Conservation (phyloP, 1,140 invertebrate genomes). For the Onthophagus taurus region DNA sequence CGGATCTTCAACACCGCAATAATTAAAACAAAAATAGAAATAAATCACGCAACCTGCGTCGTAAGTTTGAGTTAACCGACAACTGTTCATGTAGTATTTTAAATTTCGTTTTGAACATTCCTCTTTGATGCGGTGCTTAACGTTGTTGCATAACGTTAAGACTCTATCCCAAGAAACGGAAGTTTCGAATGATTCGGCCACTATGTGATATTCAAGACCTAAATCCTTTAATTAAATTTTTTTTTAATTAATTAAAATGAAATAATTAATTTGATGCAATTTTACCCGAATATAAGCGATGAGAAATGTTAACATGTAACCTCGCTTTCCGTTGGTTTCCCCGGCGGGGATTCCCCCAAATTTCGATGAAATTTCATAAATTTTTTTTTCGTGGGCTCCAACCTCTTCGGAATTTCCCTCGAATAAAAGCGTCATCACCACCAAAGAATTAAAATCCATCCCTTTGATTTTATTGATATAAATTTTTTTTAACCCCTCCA, state of each 20-base stretch:
- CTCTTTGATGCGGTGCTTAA: slow-evolving; percentile 67
- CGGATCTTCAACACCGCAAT: slow-evolving; percentile 62
- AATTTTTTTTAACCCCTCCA: slow-evolving; percentile 76
- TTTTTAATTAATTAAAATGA: too few species aligned
- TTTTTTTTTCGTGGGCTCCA: slow-evolving; percentile 62
- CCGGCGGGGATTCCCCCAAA: slow-evolving; percentile 78
- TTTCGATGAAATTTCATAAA: slow-evolving; percentile 71
- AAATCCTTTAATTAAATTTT: slow-evolving; percentile 83
- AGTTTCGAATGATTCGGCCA: slow-evolving; percentile 97
- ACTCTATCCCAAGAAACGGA: slow-evolving; percentile 94
- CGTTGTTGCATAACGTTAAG: slow-evolving; percentile 74
- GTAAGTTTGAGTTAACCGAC: slow-evolving; percentile 91
- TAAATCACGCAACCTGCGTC: slow-evolving; percentile 96
- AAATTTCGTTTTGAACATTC: slow-evolving; percentile 64
- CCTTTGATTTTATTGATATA: slow-evolving; percentile 89
- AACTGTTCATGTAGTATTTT: slow-evolving; percentile 58
- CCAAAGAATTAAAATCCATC: slow-evolving; percentile 72
- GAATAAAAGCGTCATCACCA: slow-evolving; percentile 88
- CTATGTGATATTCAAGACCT: slow-evolving; percentile 76
- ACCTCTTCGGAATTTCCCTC: slow-evolving; percentile 75
- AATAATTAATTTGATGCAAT: too few species aligned
- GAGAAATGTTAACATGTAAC: slow-evolving; percentile 95
- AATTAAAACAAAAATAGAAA: slow-evolving; percentile 95
- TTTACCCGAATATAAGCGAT: slow-evolving; percentile 90
- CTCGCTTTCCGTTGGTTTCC: slow-evolving; percentile 85